Percentiles rank a stretch among this genome's conserved stretches.
Conservation (phyloP, 2,888 invertebrate species). For the Periphyllus acericola region DNA sequence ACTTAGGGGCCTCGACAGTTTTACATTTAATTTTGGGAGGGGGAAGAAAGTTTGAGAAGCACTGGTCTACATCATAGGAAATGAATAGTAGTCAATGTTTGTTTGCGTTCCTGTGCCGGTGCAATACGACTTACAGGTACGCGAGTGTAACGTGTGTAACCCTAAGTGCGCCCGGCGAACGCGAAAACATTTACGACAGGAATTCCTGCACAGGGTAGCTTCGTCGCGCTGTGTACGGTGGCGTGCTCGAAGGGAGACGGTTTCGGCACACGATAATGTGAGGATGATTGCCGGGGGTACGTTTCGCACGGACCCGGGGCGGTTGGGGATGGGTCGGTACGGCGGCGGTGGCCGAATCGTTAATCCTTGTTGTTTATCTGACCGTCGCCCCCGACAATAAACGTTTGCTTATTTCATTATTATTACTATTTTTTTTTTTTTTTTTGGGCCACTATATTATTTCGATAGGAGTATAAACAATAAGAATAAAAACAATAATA, state of each 20-base stretch:
- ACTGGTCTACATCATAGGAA: no score
- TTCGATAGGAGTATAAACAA: background rate
- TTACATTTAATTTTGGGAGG: no score
- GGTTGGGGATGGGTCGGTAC: no score
- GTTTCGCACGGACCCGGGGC: background rate
- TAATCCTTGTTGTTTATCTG: conserved; percentile 45
- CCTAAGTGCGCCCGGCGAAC: background rate
- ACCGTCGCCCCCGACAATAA: background rate
- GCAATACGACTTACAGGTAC: background rate
- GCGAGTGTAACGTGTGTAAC: no score
- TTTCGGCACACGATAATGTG: conserved; percentile 40
- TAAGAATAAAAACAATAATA: conserved; percentile 11
- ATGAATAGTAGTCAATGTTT: background rate
- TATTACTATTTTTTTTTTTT: no score
- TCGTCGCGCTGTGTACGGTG: background rate
- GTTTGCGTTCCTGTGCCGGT: background rate
- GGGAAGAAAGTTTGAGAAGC: no score
- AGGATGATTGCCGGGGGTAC: background rate
- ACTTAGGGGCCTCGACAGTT: no score
- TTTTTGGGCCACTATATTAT: background rate
- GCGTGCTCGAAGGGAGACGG: background rate
- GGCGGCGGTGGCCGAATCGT: background rate
- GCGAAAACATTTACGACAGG: background rate
- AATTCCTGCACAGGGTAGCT: background rate
- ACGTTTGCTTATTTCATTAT: conserved; percentile 9